Evolutionary conservation across 2,797 vertebrate genomes (phyloP).

Genomic region (Onychomys torridus): DNA sequence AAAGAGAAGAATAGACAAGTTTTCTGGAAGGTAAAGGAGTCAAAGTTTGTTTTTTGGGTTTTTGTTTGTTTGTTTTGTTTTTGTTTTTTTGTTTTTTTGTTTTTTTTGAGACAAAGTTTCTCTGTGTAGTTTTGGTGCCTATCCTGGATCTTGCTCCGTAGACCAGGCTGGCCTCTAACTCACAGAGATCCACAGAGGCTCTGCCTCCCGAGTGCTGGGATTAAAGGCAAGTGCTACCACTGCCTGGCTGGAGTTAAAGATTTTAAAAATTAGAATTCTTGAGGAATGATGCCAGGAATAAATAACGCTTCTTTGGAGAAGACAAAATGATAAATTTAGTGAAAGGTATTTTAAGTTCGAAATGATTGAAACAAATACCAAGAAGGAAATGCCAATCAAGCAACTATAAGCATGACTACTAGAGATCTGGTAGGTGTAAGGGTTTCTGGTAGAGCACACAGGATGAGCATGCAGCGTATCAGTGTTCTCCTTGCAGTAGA

Average conservation of each 20-base stretch:
- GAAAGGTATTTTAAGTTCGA: slow-evolving; percentile 10
- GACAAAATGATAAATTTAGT: slow-evolving; percentile 6
- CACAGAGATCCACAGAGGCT: no score
- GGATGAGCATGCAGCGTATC: background rate
- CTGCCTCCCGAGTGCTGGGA: no score
- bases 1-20: slow-evolving; percentile 38
- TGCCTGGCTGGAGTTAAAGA: background rate
- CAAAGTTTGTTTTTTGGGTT: background rate
- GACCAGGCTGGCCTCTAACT: no score
- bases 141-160: no score
- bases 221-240: no score
- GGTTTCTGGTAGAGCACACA: background rate
- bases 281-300: background rate
- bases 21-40: background rate
- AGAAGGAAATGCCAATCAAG: background rate
- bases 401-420: background rate
- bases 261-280: slow-evolving; percentile 41
- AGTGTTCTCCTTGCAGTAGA: background rate
- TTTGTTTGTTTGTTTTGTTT: no score
- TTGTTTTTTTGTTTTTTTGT: no score
- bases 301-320: background rate
- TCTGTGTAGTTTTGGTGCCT: no score
- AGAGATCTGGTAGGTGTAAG: background rate
- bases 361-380: background rate
- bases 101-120: no score